These are phyloP conservation scores for Epinephelus lanceolatus DNA, from an alignment of 2,113 vertebrate species.

Conservation along the genomic window DNA sequence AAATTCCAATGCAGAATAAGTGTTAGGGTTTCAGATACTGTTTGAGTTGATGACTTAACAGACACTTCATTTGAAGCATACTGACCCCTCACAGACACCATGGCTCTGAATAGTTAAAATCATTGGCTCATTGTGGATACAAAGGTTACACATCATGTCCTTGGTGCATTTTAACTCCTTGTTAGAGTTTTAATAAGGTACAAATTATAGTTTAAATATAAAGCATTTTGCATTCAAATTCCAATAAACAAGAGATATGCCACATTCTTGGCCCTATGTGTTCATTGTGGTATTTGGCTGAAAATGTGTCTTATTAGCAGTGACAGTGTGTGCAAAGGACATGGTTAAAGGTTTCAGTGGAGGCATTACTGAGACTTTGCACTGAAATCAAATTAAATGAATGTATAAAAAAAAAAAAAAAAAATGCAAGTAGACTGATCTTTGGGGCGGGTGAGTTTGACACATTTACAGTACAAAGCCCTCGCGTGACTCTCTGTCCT, in stretches of 20 bases:
- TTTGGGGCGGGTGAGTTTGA: neutral
- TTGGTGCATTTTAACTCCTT: neutral
- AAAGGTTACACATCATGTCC: neutral
- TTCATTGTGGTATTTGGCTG: neutral
- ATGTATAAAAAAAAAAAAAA: neutral
- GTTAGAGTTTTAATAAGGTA: neutral
- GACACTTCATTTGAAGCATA: neutral
- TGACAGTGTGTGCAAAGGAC: neutral
- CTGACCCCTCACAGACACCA: neutral
- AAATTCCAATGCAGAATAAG: too few species aligned
- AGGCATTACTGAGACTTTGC: neutral
- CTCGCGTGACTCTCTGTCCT: slow-evolving; percentile 68
- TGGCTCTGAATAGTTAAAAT: neutral
- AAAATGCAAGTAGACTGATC: neutral
- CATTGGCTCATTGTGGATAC: neutral
- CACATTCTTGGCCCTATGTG: neutral
- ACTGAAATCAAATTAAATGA: neutral
- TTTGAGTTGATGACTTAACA: neutral
- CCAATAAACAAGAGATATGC: neutral
- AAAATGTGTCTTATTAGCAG: neutral
- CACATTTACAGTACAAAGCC: slow-evolving; percentile 9
- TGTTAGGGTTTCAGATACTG: neutral
- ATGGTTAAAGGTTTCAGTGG: neutral
- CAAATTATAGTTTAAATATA: neutral
- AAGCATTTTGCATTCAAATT: neutral